A percentile compares a stretch with the other conserved stretches of the same genome.
phyloP scores from a whole-genome alignment of 2,113 vertebrate species.

The Talpa occidentalis region DNA sequence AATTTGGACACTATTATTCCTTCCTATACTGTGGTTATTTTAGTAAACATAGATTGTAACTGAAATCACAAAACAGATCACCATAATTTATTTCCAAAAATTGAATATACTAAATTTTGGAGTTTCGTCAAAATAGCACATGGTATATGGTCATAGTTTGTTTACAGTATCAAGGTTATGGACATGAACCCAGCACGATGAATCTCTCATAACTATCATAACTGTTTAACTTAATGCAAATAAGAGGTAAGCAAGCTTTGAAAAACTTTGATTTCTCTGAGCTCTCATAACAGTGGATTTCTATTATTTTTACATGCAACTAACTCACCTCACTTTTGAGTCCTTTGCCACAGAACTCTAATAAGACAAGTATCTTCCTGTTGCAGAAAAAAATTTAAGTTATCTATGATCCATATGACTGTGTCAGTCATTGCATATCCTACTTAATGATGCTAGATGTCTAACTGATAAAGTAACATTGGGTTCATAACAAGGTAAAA shows the following conservation, averaged over 20 bases:
- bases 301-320: neutral
- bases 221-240: constrained; percentile 13
- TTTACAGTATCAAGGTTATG: neutral
- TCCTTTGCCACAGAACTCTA: neutral
- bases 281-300: neutral
- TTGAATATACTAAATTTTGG: constrained; percentile 18
- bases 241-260: neutral
- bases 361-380: constrained; percentile 10
- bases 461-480: constrained; percentile 22
- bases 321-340: constrained; percentile 12
- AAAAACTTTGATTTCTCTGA: neutral
- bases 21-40: constrained; percentile 9
- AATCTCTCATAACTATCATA: constrained; percentile 15
- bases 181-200: neutral
- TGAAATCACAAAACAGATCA: constrained; percentile 3
- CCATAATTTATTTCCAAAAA: constrained; percentile 10
- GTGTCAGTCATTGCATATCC: constrained; percentile 7
- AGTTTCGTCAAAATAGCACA: constrained; percentile 8
- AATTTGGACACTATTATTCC: constrained; percentile 19
- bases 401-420: neutral
- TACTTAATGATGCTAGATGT: neutral
- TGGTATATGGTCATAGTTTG: neutral
- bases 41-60: neutral
- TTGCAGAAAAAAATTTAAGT: neutral
- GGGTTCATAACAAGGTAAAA: neutral